Evolutionary conservation across 2,888 invertebrate species (phyloP).

Genomic region (Dysmachus trigonus): DNA sequence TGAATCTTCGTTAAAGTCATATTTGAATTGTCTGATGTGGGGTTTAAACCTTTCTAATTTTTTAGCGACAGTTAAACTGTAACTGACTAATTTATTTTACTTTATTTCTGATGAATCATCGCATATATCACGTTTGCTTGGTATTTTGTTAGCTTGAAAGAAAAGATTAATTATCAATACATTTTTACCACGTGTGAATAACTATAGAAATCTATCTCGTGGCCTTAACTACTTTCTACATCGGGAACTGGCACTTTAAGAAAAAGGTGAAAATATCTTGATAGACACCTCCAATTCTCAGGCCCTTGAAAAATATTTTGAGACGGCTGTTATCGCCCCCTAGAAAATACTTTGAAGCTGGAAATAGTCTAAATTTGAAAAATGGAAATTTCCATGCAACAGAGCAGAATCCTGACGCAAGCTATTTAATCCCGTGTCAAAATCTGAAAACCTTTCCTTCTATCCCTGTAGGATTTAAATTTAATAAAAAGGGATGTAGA

Average conservation of each 20-base stretch:
- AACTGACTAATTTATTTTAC: too few relatives aligned
- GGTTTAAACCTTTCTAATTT: too few relatives aligned
- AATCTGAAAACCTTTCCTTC: neutral
- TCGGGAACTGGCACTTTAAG: neutral
- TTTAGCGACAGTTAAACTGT: too few relatives aligned
- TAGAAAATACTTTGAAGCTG: neutral
- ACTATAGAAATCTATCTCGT: neutral
- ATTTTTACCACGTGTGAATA: neutral
- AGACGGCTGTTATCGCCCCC: neutral
- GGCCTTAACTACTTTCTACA: neutral
- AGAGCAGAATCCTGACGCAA: neutral
- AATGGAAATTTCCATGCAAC: neutral
- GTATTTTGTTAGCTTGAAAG: neutral
- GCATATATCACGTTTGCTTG: too few relatives aligned
- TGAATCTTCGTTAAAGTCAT: too few relatives aligned
- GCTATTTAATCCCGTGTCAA: conserved; percentile 10
- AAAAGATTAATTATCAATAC: neutral
- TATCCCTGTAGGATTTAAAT: neutral
- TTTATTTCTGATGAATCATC: too few relatives aligned
- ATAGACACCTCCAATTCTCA: neutral
- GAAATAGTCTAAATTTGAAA: neutral
- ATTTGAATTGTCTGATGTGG: too few relatives aligned
- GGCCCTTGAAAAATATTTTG: neutral
- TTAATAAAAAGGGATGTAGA: neutral
- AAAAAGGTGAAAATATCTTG: neutral